Evolutionary conservation across 53 echinoderm and acorn worm genomes (phyloP).

Genomic region (Patiria pectinifera): DNA sequence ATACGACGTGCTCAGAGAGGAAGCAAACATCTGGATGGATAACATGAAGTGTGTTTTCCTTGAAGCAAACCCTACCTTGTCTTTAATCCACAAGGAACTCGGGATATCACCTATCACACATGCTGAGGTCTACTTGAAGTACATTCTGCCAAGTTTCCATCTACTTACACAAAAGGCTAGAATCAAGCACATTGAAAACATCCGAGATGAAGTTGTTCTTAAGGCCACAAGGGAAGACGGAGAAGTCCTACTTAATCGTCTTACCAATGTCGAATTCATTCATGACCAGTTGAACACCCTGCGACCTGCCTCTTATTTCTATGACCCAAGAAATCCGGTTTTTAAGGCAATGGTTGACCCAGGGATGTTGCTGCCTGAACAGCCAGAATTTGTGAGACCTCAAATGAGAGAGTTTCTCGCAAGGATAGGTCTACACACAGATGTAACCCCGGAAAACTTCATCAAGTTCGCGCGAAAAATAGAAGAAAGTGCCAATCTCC

Average conservation of each 20-base stretch:
- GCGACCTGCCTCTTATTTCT: slow-evolving; percentile 33
- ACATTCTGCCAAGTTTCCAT: slow-evolving; percentile 63
- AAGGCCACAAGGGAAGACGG: not conserved
- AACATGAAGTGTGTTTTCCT: slow-evolving; percentile 28
- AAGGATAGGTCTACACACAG: slow-evolving; percentile 43
- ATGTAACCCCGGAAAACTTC: slow-evolving; percentile 27
- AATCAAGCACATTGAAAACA: slow-evolving; percentile 34
- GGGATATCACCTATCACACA: slow-evolving; percentile 21
- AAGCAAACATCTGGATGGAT: slow-evolving; percentile 22
- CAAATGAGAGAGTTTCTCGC: slow-evolving; percentile 22
- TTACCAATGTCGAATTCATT: slow-evolving; percentile 10
- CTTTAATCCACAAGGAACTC: slow-evolving; percentile 30
- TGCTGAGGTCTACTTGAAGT: slow-evolving; percentile 47
- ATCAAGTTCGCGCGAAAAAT: slow-evolving; percentile 43
- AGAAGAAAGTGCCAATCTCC: slow-evolving; percentile 10
- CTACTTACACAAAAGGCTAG: slow-evolving; percentile 26
- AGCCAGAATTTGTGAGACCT: not conserved
- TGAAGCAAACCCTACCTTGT: not conserved
- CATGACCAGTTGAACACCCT: slow-evolving; percentile 3
- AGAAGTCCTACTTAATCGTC: not conserved
- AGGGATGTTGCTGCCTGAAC: slow-evolving; percentile 22
- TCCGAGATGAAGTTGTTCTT: not conserved
- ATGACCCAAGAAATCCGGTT: slow-evolving; percentile 42
- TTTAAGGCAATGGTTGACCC: slow-evolving; percentile 52
- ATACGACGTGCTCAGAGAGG: slow-evolving; percentile 9